phyloP scores from a whole-genome alignment of 2,113 vertebrate genomes.

The Hippocampus zosterae region DNA sequence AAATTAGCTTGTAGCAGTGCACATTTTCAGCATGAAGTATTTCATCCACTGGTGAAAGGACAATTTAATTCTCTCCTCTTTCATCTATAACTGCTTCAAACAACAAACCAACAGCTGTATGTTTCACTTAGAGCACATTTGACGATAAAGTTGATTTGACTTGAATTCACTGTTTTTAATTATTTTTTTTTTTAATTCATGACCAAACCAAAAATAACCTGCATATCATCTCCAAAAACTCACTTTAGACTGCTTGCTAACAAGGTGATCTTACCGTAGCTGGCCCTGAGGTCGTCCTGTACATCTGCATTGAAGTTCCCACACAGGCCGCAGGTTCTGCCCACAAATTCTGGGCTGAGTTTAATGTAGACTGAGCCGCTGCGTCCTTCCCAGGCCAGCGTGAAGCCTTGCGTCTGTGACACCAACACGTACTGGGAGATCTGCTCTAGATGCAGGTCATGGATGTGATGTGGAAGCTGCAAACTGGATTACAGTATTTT shows the following conservation, averaged over 20 bases:
- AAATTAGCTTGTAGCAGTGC: too few species aligned
- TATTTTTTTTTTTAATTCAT: too few species aligned
- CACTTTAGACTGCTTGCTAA: not conserved
- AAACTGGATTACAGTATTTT: constrained; percentile 66
- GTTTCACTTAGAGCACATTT: too few species aligned
- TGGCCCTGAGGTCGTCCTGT: constrained; percentile 89
- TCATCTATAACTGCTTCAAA: too few species aligned
- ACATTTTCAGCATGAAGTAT: too few species aligned
- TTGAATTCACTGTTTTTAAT: too few species aligned
- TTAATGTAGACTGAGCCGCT: constrained; percentile 86
- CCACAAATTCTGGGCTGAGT: constrained; percentile 87
- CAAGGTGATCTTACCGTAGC: constrained; percentile 76
- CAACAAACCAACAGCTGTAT: too few species aligned
- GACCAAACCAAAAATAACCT: not conserved
- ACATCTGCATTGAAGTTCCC: constrained; percentile 91
- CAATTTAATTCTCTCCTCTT: too few species aligned
- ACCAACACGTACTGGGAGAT: constrained; percentile 85
- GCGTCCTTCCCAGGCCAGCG: constrained; percentile 87
- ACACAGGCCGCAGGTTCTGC: constrained; percentile 85
- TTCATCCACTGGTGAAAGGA: too few species aligned
- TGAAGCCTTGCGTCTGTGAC: constrained; percentile 81
- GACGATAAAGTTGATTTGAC: too few species aligned
- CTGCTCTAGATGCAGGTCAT: constrained; percentile 79
- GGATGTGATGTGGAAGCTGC: constrained; percentile 76
- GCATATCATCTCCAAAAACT: not conserved